These are phyloP conservation scores for Raja brachyura DNA, from an alignment of 2,113 vertebrate genomes.

Conservation along the genomic window DNA sequence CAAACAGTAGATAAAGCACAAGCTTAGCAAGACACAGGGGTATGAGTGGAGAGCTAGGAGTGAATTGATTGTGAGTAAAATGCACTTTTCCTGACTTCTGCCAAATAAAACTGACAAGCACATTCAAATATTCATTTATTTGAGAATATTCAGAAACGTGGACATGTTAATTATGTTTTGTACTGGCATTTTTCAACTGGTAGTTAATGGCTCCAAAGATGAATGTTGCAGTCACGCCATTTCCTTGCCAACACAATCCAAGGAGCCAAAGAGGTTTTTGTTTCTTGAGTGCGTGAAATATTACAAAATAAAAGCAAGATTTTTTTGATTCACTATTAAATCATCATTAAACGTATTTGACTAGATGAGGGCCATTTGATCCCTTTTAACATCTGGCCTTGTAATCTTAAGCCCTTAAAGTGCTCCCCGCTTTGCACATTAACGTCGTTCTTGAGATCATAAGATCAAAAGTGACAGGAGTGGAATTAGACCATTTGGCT, in stretches of 20 bases:
- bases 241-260: neutral
- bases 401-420: neutral
- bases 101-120: neutral
- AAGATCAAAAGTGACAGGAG: too few relatives aligned
- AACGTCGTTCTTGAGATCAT: neutral
- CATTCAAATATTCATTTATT: neutral
- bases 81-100: neutral
- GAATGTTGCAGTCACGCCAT: neutral
- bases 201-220: slow-evolving; percentile 17
- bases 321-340: neutral
- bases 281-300: neutral
- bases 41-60: neutral
- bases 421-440: neutral
- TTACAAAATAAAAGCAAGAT: slow-evolving; percentile 3
- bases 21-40: neutral
- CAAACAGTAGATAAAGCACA: neutral
- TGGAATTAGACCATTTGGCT: too few relatives aligned
- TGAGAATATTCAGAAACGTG: neutral
- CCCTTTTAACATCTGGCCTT: neutral
- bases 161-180: neutral
- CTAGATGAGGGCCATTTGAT: too few relatives aligned
- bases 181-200: neutral
- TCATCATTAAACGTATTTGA: neutral
- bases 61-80: neutral
- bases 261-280: neutral